Evolutionary conservation across 2,888 invertebrate genomes (phyloP), one percentile per base, ranked within the genome.

Genomic region (Lordiphosa fenestrarum): DNA sequence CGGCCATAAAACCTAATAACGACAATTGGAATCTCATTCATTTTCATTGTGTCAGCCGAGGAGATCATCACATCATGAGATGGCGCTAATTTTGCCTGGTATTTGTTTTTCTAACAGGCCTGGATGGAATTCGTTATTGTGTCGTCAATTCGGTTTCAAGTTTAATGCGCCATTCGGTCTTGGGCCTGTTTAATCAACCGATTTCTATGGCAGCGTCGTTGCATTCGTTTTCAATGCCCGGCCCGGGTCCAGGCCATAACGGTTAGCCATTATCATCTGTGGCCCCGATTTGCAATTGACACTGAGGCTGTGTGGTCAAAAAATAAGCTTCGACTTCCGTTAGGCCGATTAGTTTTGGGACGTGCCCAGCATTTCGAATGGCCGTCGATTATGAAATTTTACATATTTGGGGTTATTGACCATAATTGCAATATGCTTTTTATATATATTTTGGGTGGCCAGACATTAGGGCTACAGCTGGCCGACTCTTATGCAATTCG

Each of bases 331-430:
- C 37, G 58, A 65, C 54, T 77, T 76, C 82, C 70, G 80, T 80
- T 80, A 63, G 61, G 35, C 42, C 35, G 7, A 40, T 23, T 46
- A 25, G 7, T 12, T 15, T 1, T 15, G 25, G n/a, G 42, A 75
- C 76, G 77, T 77, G 77, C 36, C 49, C 25, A 12, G 76, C 67
- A 80, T 80, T 66, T 49, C 25, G 13, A 53, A 9, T 38, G 7
- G 23, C 2, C 36, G 35, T 49, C 37, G 51, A 55, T 83, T 72
- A 67, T 78, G 83, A 73, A 68, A 75, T 60, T 59, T 62, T 61
- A 50, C 54, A 56, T 44, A 70, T 78, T 73, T 83, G 84, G 84
- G 84, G 81, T 83, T 77, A 83, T 77, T 83, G 77, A 77, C 84
- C 77, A 83, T 77, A 77, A 83, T 76, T 65, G 70, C 81, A 50